Conservation (phyloP, 2,113 vertebrate genomes). For the Microcebus jonahi region DNA sequence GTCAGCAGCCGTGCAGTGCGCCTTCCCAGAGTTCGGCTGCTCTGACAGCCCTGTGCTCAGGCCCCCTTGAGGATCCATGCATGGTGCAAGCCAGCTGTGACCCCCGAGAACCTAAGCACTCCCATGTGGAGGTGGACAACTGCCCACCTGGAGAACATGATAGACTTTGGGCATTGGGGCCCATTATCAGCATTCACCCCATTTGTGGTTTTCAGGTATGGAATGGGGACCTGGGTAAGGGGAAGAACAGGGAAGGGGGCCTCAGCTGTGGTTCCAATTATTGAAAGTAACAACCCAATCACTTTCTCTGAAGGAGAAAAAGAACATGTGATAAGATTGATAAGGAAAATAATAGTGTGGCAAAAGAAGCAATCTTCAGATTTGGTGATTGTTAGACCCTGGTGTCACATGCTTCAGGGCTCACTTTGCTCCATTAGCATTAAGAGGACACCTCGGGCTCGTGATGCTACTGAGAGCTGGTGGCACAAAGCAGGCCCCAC, state of each 20-base stretch:
- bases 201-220: neutral
- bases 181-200: neutral
- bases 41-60: neutral
- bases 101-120: neutral
- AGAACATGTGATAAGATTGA: neutral
- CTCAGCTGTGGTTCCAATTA: neutral
- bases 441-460: neutral
- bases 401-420: neutral
- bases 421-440: neutral
- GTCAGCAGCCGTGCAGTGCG: rapidly evolving
- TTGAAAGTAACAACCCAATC: neutral
- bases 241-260: neutral
- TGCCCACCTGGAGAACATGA: neutral
- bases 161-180: neutral
- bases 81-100: neutral
- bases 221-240: neutral
- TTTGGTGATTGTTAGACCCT: too few species aligned
- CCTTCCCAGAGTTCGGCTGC: neutral
- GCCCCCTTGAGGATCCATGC: neutral
- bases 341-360: neutral
- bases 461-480: neutral
- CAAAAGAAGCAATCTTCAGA: neutral
- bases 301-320: neutral
- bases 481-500: too few species aligned
- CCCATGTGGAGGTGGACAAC: neutral